phyloP scores from a whole-genome alignment of 2,888 invertebrate species.

The Pristionchus exspectatus region DNA sequence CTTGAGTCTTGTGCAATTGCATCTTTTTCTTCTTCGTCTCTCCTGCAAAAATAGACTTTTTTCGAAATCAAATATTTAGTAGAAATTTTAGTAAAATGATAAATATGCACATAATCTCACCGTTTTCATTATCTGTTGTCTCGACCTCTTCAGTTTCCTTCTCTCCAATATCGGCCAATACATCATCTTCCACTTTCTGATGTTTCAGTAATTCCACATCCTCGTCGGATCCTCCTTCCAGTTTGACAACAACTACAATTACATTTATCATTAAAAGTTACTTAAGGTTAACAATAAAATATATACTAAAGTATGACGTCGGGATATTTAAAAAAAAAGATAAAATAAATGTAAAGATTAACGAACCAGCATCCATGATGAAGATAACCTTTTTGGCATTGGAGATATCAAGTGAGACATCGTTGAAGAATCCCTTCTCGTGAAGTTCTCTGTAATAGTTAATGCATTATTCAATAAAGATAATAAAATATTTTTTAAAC shows the following conservation, averaged over 20 bases:
- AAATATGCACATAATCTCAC: background rate
- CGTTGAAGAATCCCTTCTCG: slow-evolving; percentile 86
- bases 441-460: slow-evolving; percentile 84
- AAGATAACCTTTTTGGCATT: slow-evolving; percentile 87
- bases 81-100: background rate
- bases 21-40: slow-evolving; percentile 63
- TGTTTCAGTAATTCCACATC: slow-evolving; percentile 85
- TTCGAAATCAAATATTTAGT: background rate
- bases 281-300: background rate
- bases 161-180: slow-evolving; percentile 37
- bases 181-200: slow-evolving; percentile 63
- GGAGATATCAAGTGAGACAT: slow-evolving; percentile 89
- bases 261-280: slow-evolving; percentile 26
- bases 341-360: background rate
- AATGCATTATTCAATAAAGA: background rate
- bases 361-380: slow-evolving; percentile 88
- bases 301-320: background rate
- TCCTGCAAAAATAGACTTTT: slow-evolving; percentile 11
- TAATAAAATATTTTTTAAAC: background rate
- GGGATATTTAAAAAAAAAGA: background rate
- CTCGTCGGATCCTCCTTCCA: slow-evolving; percentile 89
- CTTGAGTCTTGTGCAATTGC: slow-evolving; percentile 90
- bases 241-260: slow-evolving; percentile 89
- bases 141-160: slow-evolving; percentile 54
- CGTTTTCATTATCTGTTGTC: slow-evolving; percentile 51